These are phyloP conservation scores for Drosophila ogumai DNA, from an alignment of 1,140 invertebrate species.

Conservation along the genomic window DNA sequence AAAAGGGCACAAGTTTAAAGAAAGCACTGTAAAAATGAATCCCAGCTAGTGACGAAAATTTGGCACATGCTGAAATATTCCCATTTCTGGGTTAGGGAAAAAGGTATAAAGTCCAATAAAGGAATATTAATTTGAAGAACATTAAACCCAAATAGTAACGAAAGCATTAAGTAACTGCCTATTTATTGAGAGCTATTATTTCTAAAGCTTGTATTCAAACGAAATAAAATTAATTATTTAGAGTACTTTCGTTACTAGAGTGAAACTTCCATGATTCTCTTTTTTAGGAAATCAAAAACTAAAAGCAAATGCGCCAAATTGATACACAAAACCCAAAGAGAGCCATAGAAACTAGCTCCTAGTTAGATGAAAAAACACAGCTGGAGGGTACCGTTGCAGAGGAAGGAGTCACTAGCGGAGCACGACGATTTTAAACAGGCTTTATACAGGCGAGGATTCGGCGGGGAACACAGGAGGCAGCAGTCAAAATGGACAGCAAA, in stretches of 20 bases:
- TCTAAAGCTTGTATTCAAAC: neutral
- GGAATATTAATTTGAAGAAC: too few species aligned
- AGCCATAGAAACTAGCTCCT: constrained; percentile 14
- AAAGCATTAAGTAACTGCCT: neutral
- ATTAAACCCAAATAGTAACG: neutral
- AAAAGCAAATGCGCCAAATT: constrained; percentile 74
- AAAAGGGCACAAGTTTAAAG: constrained; percentile 19
- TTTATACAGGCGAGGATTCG: constrained; percentile 11
- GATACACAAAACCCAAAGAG: constrained; percentile 38
- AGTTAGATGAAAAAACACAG: constrained; percentile 9
- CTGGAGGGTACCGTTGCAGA: constrained; percentile 2
- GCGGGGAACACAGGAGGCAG: constrained; percentile 39
- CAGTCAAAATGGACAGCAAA: constrained; percentile 78
- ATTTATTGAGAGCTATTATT: neutral
- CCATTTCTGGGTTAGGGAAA: neutral
- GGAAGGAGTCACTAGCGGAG: constrained; percentile 24
- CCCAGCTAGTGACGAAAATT: constrained; percentile 27
- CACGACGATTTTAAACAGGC: constrained; percentile 45
- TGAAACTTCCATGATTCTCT: neutral
- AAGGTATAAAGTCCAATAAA: neutral
- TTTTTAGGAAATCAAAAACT: constrained; percentile 47
- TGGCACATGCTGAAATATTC: neutral
- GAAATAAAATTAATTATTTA: neutral
- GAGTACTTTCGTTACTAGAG: constrained; percentile 7
- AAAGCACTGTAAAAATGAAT: constrained; percentile 4